Base-by-base conservation (phyloP, 2,113 vertebrate species). In the Chascanopsetta lugubris region DNA sequence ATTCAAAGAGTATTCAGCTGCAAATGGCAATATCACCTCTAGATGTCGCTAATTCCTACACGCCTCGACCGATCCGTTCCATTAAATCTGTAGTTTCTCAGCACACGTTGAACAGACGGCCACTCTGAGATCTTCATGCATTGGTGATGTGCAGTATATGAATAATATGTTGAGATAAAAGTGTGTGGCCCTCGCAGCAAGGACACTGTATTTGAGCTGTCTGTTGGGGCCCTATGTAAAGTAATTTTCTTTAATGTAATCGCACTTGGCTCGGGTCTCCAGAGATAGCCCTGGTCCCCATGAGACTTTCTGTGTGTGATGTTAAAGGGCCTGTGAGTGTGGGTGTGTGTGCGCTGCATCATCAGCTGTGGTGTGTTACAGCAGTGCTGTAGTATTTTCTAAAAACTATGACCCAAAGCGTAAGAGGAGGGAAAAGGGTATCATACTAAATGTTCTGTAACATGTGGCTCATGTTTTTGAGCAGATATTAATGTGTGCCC, bases 111-210 rank as follows among this genome's bases (percentile, higher is more conserved):
- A 38, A 11, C 12, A 38, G 15, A 38, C 34, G 15, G 15, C 34
- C 57, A 53, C 72, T 76, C 64, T 45, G 8, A 70, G 60, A 59
- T 69, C 75, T 61, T 84, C 54, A 24, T 69, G 47, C 71, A 76
- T 79, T 53, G 65, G 61, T 61, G 22, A 32, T 18, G 51, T 75
- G 72, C 45, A 49, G 18, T 48, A 77, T 75, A 51, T 75, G 58
- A 82, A 76, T 54, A 51, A 68, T 67, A 65, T 85, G 67, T 72
- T 81, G 55, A 49, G 70, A 82, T 84, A 66, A 79, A 75, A 79
- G n/a, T 64, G 66, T 77, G 79, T 61, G 48, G 58, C 66, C 45
- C 51, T 58, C 58, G 59, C 49, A 72, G 72, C 27, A 24, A 11
- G 40, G 29, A 54, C 24, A 51, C 46, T 64, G 59, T 46, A 10